Conservation (phyloP, 1,140 invertebrate species). For the Cotesia typhae region DNA sequence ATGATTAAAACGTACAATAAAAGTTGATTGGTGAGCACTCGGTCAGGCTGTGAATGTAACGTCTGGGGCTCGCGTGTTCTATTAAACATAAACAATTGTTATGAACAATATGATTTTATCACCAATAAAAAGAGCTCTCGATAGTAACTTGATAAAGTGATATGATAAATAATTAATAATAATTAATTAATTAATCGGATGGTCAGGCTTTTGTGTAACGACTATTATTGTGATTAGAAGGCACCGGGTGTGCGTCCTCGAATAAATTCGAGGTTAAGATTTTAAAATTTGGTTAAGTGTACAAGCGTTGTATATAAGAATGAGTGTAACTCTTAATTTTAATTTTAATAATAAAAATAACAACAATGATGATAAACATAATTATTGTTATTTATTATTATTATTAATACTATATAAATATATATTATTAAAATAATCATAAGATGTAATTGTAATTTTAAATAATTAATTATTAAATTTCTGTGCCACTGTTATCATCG, state of each 20-base stretch:
- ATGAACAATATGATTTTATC: too few relatives aligned
- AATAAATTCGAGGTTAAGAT: not conserved
- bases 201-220: conserved; percentile 45
- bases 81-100: too few relatives aligned
- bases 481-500: conserved; percentile 30
- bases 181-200: not conserved
- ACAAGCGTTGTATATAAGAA: conserved; percentile 21
- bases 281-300: not conserved
- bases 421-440: too few relatives aligned
- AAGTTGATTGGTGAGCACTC: conserved; percentile 51
- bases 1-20: not conserved
- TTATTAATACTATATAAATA: too few relatives aligned
- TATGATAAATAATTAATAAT: conserved; percentile 8
- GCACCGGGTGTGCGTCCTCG: conserved; percentile 45
- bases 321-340: conserved; percentile 39
- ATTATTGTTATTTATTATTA: too few relatives aligned
- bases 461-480: conserved; percentile 41
- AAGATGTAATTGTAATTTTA: conserved; percentile 29
- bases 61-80: conserved; percentile 55
- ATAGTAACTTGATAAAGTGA: not conserved
- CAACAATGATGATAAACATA: conserved; percentile 34
- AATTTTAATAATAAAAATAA: conserved; percentile 42
- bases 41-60: conserved; percentile 67
- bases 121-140: not conserved
- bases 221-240: conserved; percentile 59